A percentile compares a stretch with the other conserved stretches of the same genome.
Evolutionary conservation across 2,113 vertebrate genomes (phyloP).

Genomic region (Neomonachus schauinslandi): DNA sequence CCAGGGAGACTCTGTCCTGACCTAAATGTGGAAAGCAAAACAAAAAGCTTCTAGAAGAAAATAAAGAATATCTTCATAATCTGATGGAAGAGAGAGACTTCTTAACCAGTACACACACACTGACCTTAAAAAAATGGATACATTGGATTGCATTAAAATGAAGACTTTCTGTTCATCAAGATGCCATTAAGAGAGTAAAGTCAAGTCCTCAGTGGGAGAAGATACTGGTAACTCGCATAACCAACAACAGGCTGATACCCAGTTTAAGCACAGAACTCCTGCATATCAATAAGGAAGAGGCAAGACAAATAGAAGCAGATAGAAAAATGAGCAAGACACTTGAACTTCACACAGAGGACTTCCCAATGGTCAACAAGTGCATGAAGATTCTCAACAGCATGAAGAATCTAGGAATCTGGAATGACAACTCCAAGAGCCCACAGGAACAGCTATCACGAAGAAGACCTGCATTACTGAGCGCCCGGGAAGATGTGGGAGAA

Average conservation of each 20-base stretch:
- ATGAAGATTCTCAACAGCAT: not conserved
- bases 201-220: not conserved
- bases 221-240: not conserved
- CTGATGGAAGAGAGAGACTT: not conserved
- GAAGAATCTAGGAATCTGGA: not conserved
- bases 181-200: not conserved
- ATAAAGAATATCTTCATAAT: not conserved
- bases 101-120: not conserved
- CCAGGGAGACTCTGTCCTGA: not conserved
- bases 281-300: not conserved
- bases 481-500: accelerated
- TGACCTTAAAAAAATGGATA: not conserved
- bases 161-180: not conserved
- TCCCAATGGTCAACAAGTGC: accelerated
- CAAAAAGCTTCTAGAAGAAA: not conserved
- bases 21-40: not conserved
- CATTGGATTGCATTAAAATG: too few species aligned
- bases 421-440: not conserved
- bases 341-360: not conserved
- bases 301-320: not conserved
- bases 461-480: accelerated
- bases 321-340: not conserved
- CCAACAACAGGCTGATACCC: not conserved
- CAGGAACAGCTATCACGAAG: accelerated
- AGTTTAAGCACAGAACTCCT: not conserved